Evolutionary conservation across 1,140 invertebrate genomes (phyloP).

Genomic region (Anoplolepis gracilipes): DNA sequence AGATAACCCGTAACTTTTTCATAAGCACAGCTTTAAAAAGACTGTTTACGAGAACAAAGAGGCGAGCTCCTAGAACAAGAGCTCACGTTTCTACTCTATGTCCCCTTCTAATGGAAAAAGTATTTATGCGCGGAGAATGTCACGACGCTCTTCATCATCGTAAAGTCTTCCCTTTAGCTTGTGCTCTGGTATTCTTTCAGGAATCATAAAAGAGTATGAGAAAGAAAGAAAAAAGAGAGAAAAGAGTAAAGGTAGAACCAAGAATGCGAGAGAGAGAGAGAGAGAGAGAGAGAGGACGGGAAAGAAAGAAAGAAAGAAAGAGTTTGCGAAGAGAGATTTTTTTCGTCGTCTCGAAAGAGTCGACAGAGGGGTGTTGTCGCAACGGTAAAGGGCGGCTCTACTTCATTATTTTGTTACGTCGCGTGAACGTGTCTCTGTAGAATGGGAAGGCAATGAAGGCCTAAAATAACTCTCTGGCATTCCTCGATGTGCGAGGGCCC

Average conservation of each 20-base stretch:
- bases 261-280: background rate
- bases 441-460: constrained; percentile 55
- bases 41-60: constrained; percentile 53
- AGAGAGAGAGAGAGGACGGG: background rate
- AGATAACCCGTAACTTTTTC: constrained; percentile 50
- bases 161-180: constrained; percentile 39
- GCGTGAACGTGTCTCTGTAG: constrained; percentile 69
- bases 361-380: constrained; percentile 19
- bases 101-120: constrained; percentile 56
- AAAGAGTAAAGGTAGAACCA: background rate
- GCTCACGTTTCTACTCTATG: constrained; percentile 53
- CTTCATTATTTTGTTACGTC: constrained; percentile 79
- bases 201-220: constrained; percentile 28
- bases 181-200: constrained; percentile 38
- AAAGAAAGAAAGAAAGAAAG: background rate
- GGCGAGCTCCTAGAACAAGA: constrained; percentile 50
- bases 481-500: constrained; percentile 67
- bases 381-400: constrained; percentile 31
- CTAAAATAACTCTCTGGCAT: constrained; percentile 81
- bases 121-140: constrained; percentile 55
- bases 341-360: constrained; percentile 2
- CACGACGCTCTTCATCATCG: constrained; percentile 55
- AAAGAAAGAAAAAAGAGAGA: background rate
- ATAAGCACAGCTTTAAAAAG: constrained; percentile 43
- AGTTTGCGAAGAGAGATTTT: constrained; percentile 32